Conservation (phyloP, 2,888 invertebrate species). For the Panzeria rudis region DNA sequence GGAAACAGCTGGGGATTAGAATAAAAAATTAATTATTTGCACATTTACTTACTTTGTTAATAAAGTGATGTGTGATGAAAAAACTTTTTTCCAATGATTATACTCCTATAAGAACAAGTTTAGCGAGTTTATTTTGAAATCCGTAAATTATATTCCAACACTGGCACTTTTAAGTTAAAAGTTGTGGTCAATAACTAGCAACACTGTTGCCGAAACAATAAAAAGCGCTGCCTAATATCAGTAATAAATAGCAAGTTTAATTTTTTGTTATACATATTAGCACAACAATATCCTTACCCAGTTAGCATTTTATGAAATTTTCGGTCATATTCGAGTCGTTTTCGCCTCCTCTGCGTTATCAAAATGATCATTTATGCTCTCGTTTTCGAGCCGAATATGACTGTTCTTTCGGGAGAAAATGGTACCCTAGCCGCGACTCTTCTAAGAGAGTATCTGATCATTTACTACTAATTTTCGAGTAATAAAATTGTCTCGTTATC, state of each 20-base stretch:
- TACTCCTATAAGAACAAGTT: background rate
- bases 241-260: background rate
- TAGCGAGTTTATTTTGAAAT: background rate
- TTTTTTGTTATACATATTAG: background rate
- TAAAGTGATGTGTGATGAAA: background rate
- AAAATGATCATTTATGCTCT: too few relatives aligned
- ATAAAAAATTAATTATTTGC: conserved; percentile 8
- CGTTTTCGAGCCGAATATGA: too few relatives aligned
- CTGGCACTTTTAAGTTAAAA: background rate
- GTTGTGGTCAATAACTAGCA: background rate
- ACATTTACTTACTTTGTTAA: conserved; percentile 1
- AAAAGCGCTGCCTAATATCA: background rate
- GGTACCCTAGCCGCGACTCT: too few relatives aligned
- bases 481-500: too few relatives aligned
- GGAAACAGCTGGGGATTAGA: background rate
- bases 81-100: background rate
- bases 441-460: too few relatives aligned
- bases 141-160: background rate
- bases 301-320: too few relatives aligned
- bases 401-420: too few relatives aligned
- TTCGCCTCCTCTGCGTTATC: too few relatives aligned
- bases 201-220: background rate
- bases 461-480: too few relatives aligned
- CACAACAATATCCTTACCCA: too few relatives aligned
- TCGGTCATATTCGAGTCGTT: too few relatives aligned